Conservation (phyloP, 2,113 vertebrate genomes). For the Cromileptes altivelis region DNA sequence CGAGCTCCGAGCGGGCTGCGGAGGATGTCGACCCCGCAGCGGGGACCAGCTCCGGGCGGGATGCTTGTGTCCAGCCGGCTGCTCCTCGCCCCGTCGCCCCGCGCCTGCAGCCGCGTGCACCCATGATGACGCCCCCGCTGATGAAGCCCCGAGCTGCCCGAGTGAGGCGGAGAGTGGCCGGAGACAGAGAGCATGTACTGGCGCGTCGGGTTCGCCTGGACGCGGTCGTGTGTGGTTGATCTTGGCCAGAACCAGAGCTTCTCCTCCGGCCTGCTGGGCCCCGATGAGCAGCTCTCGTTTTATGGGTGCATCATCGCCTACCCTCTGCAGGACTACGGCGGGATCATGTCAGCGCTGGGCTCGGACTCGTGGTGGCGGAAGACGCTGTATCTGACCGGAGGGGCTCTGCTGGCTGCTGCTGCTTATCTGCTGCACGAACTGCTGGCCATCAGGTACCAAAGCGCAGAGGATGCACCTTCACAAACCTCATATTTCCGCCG, state of each 20-base stretch:
- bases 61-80: conserved; percentile 61
- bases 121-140: conserved; percentile 82
- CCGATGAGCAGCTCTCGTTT: conserved; percentile 91
- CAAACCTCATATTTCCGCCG: background rate
- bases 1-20: conserved; percentile 72
- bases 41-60: conserved; percentile 72
- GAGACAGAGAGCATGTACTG: conserved; percentile 91
- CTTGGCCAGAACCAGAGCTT: conserved; percentile 93
- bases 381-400: conserved; percentile 96
- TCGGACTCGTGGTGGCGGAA: conserved; percentile 98
- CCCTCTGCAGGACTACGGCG: conserved; percentile 93
- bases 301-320: conserved; percentile 95
- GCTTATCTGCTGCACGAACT: conserved; percentile 97
- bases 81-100: conserved; percentile 30
- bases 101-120: conserved; percentile 54
- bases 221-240: conserved; percentile 93
- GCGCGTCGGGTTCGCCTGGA: conserved; percentile 93
- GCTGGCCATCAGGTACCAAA: conserved; percentile 93
- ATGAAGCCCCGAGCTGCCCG: conserved; percentile 78
- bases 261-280: conserved; percentile 88
- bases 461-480: background rate
- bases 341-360: conserved; percentile 94
- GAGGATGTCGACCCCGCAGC: conserved; percentile 79
- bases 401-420: conserved; percentile 96
- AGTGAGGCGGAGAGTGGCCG: conserved; percentile 83